Conservation (phyloP, 2,888 invertebrate species). For the Limnephilus rhombicus region DNA sequence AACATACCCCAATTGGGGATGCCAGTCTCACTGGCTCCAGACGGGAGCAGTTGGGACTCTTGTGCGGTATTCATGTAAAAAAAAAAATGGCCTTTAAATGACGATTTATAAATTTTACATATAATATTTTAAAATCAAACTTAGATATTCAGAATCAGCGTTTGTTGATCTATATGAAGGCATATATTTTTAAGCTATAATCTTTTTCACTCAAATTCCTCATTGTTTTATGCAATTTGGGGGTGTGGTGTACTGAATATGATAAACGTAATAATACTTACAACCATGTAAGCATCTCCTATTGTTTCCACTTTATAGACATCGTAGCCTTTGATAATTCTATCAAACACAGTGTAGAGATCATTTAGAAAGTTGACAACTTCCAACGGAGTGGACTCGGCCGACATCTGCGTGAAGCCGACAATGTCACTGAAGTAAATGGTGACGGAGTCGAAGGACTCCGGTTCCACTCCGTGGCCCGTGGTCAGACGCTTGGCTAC, state of each 20-base stretch:
- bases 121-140: too few species aligned
- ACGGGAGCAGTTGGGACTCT: too few species aligned
- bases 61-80: too few species aligned
- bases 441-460: slow-evolving; percentile 94
- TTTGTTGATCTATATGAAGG: too few species aligned
- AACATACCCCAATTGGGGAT: too few species aligned
- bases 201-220: too few species aligned
- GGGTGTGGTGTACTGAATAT: not conserved
- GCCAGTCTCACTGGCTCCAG: too few species aligned
- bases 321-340: slow-evolving; percentile 97
- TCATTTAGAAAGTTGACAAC: slow-evolving; percentile 98
- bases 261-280: slow-evolving; percentile 70
- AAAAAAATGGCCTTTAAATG: too few species aligned
- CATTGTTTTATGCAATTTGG: not conserved
- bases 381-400: slow-evolving; percentile 94
- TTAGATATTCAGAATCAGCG: too few species aligned
- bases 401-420: slow-evolving; percentile 97
- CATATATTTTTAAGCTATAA: too few species aligned
- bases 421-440: slow-evolving; percentile 99
- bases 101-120: too few species aligned
- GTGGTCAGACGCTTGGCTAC: slow-evolving; percentile 92
- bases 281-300: slow-evolving; percentile 87
- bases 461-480: slow-evolving; percentile 94
- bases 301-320: slow-evolving; percentile 99
- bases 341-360: slow-evolving; percentile 97